phyloP scores from a whole-genome alignment of 2,797 vertebrate species.

The Galagoides demidoff region DNA sequence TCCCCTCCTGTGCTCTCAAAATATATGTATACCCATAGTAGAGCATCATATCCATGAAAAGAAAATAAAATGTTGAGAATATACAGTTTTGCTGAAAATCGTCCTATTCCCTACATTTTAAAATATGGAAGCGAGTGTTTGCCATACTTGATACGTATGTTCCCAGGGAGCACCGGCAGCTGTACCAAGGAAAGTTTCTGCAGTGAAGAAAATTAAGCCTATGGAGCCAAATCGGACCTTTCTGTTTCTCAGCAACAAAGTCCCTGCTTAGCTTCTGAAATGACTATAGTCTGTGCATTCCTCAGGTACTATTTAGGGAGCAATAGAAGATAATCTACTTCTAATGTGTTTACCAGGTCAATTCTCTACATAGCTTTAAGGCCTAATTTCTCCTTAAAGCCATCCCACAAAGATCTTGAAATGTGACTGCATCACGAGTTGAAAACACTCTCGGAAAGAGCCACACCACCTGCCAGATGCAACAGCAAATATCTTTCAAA shows the following conservation, averaged over 20 bases:
- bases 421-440: background rate
- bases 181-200: background rate
- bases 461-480: conserved; percentile 32
- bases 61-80: background rate
- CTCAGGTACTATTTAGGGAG: background rate
- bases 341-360: conserved; percentile 54
- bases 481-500: background rate
- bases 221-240: background rate
- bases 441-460: background rate
- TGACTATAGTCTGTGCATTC: background rate
- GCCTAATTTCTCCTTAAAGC: conserved; percentile 20
- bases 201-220: background rate
- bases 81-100: background rate
- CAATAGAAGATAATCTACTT: background rate
- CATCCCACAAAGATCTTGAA: conserved; percentile 36
- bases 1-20: background rate
- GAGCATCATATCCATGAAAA: background rate
- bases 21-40: too few relatives aligned
- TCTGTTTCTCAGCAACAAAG: background rate
- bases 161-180: background rate
- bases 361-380: background rate
- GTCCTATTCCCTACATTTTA: background rate
- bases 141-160: background rate
- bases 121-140: background rate
- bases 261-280: background rate